Conservation (phyloP, 2,888 invertebrate species). For the Endomychus coccineus region DNA sequence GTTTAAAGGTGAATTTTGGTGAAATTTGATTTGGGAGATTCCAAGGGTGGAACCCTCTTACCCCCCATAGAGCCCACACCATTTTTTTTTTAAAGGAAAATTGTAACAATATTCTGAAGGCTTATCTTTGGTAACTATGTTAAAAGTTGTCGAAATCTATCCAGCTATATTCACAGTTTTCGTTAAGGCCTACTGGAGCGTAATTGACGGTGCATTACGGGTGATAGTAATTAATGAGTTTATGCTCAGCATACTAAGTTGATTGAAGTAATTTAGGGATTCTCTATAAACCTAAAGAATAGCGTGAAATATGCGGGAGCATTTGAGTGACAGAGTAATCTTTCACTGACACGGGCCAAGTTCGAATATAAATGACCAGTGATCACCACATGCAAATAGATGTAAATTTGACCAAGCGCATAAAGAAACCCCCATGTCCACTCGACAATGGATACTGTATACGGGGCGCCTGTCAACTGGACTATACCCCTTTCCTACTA, state of each 20-base stretch:
- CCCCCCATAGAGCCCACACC: too few relatives aligned
- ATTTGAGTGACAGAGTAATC: slow-evolving; percentile 43
- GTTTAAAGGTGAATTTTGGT: too few relatives aligned
- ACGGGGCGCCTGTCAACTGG: slow-evolving; percentile 13
- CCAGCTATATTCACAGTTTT: too few relatives aligned
- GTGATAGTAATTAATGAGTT: not conserved
- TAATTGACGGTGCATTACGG: not conserved
- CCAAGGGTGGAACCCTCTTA: too few relatives aligned
- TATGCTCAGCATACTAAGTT: slow-evolving; percentile 5
- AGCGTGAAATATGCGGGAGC: slow-evolving; percentile 32
- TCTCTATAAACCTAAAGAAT: slow-evolving; percentile 16
- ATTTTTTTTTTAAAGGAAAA: too few relatives aligned
- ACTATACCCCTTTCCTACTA: too few relatives aligned
- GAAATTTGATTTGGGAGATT: too few relatives aligned
- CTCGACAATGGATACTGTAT: slow-evolving; percentile 27
- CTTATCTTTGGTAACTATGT: too few relatives aligned
- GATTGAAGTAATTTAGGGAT: slow-evolving; percentile 15
- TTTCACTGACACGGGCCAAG: slow-evolving; percentile 41
- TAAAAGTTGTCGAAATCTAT: too few relatives aligned
- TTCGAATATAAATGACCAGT: slow-evolving; percentile 43
- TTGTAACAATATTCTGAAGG: too few relatives aligned
- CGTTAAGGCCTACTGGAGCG: too few relatives aligned
- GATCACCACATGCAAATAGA: slow-evolving; percentile 43
- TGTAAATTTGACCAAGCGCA: slow-evolving; percentile 38
- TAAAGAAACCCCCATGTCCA: slow-evolving; percentile 35